Base-by-base conservation (phyloP, 2,113 vertebrate species). In the Callionymus lyra region DNA sequence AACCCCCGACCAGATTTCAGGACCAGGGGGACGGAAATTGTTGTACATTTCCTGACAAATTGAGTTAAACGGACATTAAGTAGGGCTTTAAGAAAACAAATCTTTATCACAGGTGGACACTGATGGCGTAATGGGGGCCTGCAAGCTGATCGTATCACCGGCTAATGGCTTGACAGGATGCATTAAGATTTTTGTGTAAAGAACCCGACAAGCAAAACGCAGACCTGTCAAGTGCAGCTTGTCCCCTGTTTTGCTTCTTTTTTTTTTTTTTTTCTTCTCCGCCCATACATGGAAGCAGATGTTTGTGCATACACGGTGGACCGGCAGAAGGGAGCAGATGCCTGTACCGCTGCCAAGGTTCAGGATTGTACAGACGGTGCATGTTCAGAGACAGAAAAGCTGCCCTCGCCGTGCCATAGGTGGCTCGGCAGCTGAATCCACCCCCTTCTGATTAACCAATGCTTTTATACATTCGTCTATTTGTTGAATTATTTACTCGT, bases 101-200 rank as follows among this genome's bases (percentile, higher is more conserved):
- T 97, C 91, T 97, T 97, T 95, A 94, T 94, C 92, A 93, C 94
- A 97, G 94, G 95, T 98, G 94, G 92, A 96, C 89, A 89, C 90
- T 92, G 91, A 94, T 91, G 90, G 87, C 89, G 89, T 93, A 94
- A 96, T 95, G 90, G 66, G 72, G 89, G 89, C 84, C 88, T 91
- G 89, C 76, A 47, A 56, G 82, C 88, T 90, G 92, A 97, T 97
- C 88, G 86, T 93, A 94, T 97, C 91, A 86, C 48, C 84, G 82
- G 85, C 89, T 97, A 98, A 98, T 96, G 93, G 93, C 89, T 93
- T 89, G 90, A 92, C 92, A 91, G 91, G 92, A 98, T 90, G 88
- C 92, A 94, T 96, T 94, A 94, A 87, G 89, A 86, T 88, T 89
- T 94, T 90, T 92, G 89, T 89, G 88, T 90, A 90, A 89, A 92